Percentiles rank a stretch among this genome's conserved stretches.
Conservation (phyloP, 2,888 invertebrate genomes). For the Tuta absoluta region DNA sequence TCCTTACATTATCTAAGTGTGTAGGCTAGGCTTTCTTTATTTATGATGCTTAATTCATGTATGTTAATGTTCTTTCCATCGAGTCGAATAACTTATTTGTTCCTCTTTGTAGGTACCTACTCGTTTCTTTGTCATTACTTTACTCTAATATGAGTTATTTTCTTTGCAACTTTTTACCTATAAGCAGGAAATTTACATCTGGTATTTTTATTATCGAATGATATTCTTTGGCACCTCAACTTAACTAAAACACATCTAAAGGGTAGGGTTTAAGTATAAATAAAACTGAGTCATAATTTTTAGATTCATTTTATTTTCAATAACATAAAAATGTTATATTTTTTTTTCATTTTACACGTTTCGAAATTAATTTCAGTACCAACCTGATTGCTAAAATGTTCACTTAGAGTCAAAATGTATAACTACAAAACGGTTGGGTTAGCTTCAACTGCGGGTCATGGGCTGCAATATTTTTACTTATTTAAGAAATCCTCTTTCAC, state of each 20-base stretch:
- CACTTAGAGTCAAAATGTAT: slow-evolving; percentile 66
- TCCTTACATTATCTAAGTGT: too few species aligned
- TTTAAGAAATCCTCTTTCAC: slow-evolving; percentile 72
- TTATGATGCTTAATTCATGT: too few species aligned
- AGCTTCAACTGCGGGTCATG: slow-evolving; percentile 55
- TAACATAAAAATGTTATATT: slow-evolving; percentile 82
- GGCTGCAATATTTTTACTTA: slow-evolving; percentile 54
- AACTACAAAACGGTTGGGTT: slow-evolving; percentile 75
- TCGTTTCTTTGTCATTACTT: too few species aligned
- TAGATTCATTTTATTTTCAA: slow-evolving; percentile 82
- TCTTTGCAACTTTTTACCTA: too few species aligned
- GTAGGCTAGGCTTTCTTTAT: too few species aligned
- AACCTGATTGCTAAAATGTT: slow-evolving; percentile 73
- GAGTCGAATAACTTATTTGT: too few species aligned
- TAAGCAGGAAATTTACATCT: too few species aligned
- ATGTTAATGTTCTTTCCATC: too few species aligned
- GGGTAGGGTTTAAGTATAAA: slow-evolving; percentile 35
- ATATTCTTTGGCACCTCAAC: background rate
- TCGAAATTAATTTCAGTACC: slow-evolving; percentile 74
- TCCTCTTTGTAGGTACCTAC: background rate
- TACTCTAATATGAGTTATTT: too few species aligned
- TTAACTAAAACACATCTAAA: slow-evolving; percentile 13
- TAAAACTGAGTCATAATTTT: slow-evolving; percentile 66
- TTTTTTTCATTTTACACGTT: slow-evolving; percentile 77
- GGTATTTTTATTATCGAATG: background rate